Evolutionary conservation across 2,888 invertebrate genomes (phyloP).

Genomic region (Tenthredo mesomela): DNA sequence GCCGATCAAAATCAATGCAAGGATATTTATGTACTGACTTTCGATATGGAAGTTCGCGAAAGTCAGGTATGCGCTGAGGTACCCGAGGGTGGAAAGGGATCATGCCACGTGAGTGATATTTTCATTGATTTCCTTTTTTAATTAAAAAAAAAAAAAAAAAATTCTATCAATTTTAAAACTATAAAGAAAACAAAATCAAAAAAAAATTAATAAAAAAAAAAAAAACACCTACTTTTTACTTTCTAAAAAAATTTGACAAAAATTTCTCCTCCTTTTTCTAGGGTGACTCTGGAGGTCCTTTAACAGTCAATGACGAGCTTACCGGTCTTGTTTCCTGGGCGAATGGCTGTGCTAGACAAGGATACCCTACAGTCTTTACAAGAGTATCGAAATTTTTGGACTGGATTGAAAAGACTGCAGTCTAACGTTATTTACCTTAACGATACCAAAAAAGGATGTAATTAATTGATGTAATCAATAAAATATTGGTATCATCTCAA

Average conservation of each 20-base stretch:
- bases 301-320: conserved; percentile 67
- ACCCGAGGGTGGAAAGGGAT: conserved; percentile 58
- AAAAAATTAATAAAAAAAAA: neutral
- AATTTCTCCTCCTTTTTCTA: conserved; percentile 49
- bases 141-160: neutral
- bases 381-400: conserved; percentile 64
- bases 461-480: neutral
- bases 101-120: conserved; percentile 63
- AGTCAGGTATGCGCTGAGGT: conserved; percentile 64
- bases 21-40: conserved; percentile 74
- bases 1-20: conserved; percentile 79
- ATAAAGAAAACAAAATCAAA: too few relatives aligned
- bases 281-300: conserved; percentile 73
- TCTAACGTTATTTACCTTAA: neutral
- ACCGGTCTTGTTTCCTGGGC: conserved; percentile 71
- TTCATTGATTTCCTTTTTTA: neutral
- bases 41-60: conserved; percentile 30
- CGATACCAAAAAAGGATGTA: neutral
- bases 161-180: too few relatives aligned
- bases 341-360: conserved; percentile 65
- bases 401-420: conserved; percentile 62
- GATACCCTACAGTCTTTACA: conserved; percentile 70
- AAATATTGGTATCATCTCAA: neutral
- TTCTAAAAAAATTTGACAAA: neutral
- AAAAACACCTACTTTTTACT: too few relatives aligned